Conservation (phyloP, 2,888 invertebrate species). For the Spilosoma lubricipeda region DNA sequence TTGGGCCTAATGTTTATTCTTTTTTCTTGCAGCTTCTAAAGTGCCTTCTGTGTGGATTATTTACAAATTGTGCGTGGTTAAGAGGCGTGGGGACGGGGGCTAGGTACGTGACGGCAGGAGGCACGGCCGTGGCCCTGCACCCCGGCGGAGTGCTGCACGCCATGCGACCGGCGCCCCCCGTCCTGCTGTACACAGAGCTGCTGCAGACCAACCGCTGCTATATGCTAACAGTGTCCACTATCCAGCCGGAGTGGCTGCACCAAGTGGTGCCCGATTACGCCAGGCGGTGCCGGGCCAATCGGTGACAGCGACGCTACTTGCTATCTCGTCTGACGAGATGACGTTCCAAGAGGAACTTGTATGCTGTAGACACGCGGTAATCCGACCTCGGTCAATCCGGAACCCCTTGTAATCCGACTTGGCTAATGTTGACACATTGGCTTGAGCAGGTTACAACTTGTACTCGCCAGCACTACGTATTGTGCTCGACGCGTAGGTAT, state of each 20-base stretch:
- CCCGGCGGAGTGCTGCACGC: conserved; percentile 91
- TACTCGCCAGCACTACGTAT: no score
- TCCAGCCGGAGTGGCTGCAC: conserved; percentile 93
- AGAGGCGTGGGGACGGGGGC: conserved; percentile 71
- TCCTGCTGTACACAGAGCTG: conserved; percentile 94
- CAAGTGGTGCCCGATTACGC: conserved; percentile 76
- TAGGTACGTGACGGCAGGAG: conserved; percentile 81
- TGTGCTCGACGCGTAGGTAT: no score
- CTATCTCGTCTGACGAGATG: neutral
- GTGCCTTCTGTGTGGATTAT: conserved; percentile 93
- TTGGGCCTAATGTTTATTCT: conserved; percentile 2
- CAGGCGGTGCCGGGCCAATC: conserved; percentile 66
- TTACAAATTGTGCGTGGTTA: conserved; percentile 94
- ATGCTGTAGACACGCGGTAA: no score
- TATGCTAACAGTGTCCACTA: conserved; percentile 91
- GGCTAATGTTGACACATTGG: no score
- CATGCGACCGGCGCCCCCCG: conserved; percentile 88
- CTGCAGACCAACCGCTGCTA: conserved; percentile 94
- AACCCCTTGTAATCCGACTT: no score
- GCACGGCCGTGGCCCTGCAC: conserved; percentile 90
- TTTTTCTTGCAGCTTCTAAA: conserved; percentile 82
- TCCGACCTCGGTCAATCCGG: no score
- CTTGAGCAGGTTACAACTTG: no score
- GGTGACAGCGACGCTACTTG: conserved; percentile 61
- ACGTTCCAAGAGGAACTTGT: neutral